phyloP scores from a whole-genome alignment of 2,797 vertebrate genomes.

The Hafferia zeledoni region DNA sequence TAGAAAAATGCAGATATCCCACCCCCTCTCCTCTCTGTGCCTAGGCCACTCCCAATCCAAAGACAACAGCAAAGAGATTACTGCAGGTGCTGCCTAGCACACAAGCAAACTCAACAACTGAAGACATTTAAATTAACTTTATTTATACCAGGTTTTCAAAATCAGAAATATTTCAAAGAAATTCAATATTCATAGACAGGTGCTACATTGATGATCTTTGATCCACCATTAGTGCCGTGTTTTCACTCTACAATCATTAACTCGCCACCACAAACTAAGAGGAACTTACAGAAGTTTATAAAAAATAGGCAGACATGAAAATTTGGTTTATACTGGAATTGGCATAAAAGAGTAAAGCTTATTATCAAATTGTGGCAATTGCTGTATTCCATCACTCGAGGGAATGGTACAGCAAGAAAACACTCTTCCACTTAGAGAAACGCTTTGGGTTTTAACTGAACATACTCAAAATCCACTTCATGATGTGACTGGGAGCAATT shows the following conservation, averaged over 20 bases:
- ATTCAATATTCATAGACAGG: conserved; percentile 55
- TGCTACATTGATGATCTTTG: conserved; percentile 60
- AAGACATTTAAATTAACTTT: conserved; percentile 66
- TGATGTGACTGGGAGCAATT: neutral
- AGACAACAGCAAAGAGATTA: neutral
- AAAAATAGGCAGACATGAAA: conserved; percentile 47
- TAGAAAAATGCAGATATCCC: neutral
- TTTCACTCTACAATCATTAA: conserved; percentile 51
- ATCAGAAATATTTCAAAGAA: conserved; percentile 62
- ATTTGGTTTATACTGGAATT: conserved; percentile 56
- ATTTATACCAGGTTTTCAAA: conserved; percentile 69
- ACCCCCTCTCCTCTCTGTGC: neutral
- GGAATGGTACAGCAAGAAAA: neutral
- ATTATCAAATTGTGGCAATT: conserved; percentile 22
- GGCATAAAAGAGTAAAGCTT: conserved; percentile 55
- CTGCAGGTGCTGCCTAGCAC: neutral
- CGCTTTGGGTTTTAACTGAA: neutral
- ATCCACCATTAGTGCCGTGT: conserved; percentile 18
- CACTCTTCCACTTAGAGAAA: neutral
- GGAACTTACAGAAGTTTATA: conserved; percentile 41
- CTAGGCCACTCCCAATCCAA: neutral
- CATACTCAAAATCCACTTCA: neutral
- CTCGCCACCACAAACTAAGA: conserved; percentile 50
- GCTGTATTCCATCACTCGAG: neutral
- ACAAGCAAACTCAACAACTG: conserved; percentile 29